Percentiles rank a stretch among this genome's conserved stretches.
phyloP scores from a whole-genome alignment of 2,113 vertebrate genomes.

The Antechinus stuartii region DNA sequence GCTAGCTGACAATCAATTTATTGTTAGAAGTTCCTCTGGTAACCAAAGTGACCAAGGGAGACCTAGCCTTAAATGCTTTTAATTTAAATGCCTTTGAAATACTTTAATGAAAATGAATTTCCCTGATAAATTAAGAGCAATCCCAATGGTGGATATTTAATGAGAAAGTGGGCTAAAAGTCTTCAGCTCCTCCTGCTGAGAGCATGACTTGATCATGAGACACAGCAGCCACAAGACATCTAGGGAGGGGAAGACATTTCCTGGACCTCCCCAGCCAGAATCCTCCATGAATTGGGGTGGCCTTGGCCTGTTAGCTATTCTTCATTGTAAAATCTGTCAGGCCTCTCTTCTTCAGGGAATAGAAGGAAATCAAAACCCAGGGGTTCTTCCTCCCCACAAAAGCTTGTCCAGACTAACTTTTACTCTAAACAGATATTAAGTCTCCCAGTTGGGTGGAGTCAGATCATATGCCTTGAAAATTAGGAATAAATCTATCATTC shows the following conservation, averaged over 20 bases:
- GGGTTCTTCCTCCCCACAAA: not conserved
- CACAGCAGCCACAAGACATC: not conserved
- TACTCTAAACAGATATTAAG: not conserved
- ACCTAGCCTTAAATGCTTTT: not conserved
- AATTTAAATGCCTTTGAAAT: not conserved
- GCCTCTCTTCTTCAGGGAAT: conserved; percentile 40
- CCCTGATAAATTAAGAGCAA: not conserved
- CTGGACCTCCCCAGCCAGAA: not conserved
- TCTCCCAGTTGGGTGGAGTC: not conserved
- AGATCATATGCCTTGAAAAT: too few relatives aligned
- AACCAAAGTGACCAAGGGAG: not conserved
- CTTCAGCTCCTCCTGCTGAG: not conserved
- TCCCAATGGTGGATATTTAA: not conserved
- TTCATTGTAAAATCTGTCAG: conserved; percentile 47
- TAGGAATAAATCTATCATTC: too few relatives aligned
- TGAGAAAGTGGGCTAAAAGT: not conserved
- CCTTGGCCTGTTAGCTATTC: not conserved
- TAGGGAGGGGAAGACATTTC: too few relatives aligned
- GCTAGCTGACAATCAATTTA: not conserved
- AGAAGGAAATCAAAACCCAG: not conserved
- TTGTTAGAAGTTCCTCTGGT: not conserved
- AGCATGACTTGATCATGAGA: not conserved
- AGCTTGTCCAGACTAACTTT: not conserved
- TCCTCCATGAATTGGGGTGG: not conserved
- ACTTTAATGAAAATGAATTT: not conserved